Evolutionary conservation across 1,140 invertebrate species (phyloP).

Genomic region (Camponotus pennsylvanicus): DNA sequence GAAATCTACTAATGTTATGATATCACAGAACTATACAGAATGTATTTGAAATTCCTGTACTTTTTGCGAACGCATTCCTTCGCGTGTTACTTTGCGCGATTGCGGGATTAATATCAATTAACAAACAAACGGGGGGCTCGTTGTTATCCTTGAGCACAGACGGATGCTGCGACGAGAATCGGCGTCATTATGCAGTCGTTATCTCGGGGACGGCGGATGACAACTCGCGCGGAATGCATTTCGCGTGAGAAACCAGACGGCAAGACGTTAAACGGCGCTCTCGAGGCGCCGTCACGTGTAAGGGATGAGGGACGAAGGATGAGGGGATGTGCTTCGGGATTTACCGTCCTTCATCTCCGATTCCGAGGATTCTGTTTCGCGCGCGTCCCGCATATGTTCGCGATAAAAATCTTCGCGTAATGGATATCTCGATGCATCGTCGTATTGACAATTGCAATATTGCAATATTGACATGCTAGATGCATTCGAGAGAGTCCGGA

Average conservation of each 20-base stretch:
- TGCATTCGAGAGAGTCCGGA: neutral
- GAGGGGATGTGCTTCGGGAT: constrained; percentile 11
- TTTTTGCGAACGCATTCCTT: neutral
- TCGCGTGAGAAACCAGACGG: constrained; percentile 9
- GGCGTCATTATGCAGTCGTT: constrained; percentile 31
- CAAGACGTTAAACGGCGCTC: constrained; percentile 26
- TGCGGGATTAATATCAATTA: constrained; percentile 21
- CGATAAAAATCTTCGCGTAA: neutral
- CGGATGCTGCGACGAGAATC: neutral
- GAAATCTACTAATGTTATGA: neutral
- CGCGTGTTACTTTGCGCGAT: neutral
- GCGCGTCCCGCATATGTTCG: constrained; percentile 6
- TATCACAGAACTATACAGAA: neutral
- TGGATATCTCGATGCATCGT: neutral
- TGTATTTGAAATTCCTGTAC: neutral
- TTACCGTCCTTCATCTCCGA: constrained; percentile 18
- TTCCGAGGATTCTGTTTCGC: constrained; percentile 9
- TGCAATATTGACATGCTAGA: neutral
- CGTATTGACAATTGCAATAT: constrained; percentile 1
- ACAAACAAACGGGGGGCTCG: neutral
- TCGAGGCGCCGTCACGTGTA: constrained; percentile 15
- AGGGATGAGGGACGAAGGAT: constrained; percentile 30
- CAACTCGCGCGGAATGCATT: neutral
- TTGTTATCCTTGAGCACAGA: neutral
- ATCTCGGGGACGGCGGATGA: neutral